phyloP scores from a whole-genome alignment of 2,113 vertebrate species.

The Alligator mississippiensis region DNA sequence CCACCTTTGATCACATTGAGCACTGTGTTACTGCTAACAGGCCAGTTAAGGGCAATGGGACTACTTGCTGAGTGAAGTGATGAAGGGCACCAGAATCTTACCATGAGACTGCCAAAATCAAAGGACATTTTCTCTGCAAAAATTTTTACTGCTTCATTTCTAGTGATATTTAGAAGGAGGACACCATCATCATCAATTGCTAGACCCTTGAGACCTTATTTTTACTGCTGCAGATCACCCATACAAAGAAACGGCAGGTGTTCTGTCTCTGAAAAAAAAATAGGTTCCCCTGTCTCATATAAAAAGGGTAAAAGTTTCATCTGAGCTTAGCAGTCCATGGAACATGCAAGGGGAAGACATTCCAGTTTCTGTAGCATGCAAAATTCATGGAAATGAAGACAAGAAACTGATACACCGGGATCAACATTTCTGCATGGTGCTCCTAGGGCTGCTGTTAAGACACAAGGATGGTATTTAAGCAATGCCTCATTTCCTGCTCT shows the following conservation, averaged over 20 bases:
- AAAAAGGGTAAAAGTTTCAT: too few species aligned
- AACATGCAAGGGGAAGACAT: too few species aligned
- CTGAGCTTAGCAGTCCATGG: too few species aligned
- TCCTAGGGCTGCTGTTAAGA: accelerated
- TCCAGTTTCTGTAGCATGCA: not conserved
- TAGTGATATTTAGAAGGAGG: not conserved
- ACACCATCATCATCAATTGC: not conserved
- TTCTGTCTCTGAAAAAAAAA: not conserved
- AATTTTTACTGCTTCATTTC: not conserved
- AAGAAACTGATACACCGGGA: not conserved
- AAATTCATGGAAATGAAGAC: not conserved
- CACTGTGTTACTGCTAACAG: not conserved
- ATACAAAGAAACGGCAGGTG: not conserved
- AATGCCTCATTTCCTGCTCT: accelerated
- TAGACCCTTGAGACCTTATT: not conserved
- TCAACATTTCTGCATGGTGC: not conserved
- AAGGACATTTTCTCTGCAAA: not conserved
- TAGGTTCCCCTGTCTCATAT: not conserved
- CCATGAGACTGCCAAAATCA: not conserved
- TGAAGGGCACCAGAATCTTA: not conserved
- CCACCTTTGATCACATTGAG: not conserved
- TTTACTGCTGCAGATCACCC: not conserved
- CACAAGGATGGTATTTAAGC: accelerated
- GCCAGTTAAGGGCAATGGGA: not conserved
- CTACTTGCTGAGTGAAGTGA: not conserved